Evolutionary conservation across 2,113 vertebrate genomes (phyloP).

Genomic region (Dolichallabes microphthalmus): DNA sequence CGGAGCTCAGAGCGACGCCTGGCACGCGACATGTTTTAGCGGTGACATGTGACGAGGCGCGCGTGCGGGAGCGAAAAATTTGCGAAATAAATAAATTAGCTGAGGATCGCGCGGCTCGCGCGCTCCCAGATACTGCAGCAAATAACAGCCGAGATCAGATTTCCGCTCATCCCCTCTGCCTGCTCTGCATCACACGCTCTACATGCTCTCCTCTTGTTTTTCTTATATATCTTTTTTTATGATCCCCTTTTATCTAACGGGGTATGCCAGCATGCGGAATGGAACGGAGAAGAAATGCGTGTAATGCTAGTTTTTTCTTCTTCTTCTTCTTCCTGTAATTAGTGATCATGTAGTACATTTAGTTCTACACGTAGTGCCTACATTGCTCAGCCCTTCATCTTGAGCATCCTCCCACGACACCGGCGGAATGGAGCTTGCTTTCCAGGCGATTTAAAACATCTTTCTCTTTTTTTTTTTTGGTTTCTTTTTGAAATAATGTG

Average conservation of each 20-base stretch:
- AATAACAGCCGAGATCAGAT: slow-evolving; percentile 42
- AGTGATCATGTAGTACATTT: slow-evolving; percentile 14
- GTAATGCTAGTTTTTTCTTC: background rate
- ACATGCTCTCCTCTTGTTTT: background rate
- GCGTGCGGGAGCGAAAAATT: background rate
- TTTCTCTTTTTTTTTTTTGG: background rate
- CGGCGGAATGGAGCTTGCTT: slow-evolving; percentile 29
- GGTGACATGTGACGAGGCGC: background rate
- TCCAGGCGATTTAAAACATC: slow-evolving; percentile 4
- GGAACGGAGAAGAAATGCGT: background rate
- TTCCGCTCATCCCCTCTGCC: slow-evolving; percentile 32
- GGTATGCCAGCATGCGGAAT: slow-evolving; percentile 19
- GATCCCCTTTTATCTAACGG: background rate
- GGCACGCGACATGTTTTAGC: background rate
- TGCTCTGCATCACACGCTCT: slow-evolving; percentile 27
- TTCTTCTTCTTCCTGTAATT: background rate
- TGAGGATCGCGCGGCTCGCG: background rate
- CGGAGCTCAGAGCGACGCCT: background rate
- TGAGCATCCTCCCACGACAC: slow-evolving; percentile 42
- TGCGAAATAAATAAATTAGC: slow-evolving; percentile 16
- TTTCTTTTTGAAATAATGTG: slow-evolving; percentile 39
- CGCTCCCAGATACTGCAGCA: slow-evolving; percentile 39
- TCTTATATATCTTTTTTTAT: background rate
- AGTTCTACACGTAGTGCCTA: slow-evolving; percentile 13
- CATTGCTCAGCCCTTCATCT: slow-evolving; percentile 34